A percentile compares a stretch with the other conserved stretches of the same genome.
Conservation (phyloP, 2,113 vertebrate genomes). For the Syngnathus typhle region DNA sequence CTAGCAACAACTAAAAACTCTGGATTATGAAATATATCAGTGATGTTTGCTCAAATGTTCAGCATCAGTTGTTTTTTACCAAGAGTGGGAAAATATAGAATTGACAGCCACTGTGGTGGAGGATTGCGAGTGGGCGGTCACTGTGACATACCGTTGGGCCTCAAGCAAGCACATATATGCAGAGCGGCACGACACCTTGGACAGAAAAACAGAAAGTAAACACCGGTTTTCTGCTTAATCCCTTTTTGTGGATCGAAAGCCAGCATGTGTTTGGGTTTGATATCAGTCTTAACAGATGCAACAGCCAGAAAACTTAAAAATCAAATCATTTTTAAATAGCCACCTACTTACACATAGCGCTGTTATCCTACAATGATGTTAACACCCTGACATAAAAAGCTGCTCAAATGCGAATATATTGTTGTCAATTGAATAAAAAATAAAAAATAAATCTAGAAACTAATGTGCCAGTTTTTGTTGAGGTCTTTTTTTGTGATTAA, state of each 20-base stretch:
- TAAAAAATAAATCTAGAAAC: no score
- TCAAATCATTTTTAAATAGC: background rate
- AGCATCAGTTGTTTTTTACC: background rate
- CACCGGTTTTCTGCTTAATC: slow-evolving; percentile 7
- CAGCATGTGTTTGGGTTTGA: background rate
- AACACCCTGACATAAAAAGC: background rate
- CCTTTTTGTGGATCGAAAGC: background rate
- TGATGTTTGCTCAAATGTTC: slow-evolving; percentile 5
- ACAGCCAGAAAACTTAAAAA: background rate
- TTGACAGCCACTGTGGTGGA: background rate
- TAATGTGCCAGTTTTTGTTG: no score
- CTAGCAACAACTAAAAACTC: slow-evolving; percentile 42
- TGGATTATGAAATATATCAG: slow-evolving; percentile 43
- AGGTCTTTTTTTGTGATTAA: no score
- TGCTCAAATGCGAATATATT: no score
- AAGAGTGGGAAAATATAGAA: background rate
- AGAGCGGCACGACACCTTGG: background rate
- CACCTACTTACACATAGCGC: background rate
- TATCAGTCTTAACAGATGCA: slow-evolving; percentile 7
- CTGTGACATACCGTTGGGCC: slow-evolving; percentile 8
- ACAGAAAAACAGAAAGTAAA: slow-evolving; percentile 12
- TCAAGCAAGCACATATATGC: slow-evolving; percentile 3
- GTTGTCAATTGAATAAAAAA: no score
- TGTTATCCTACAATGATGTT: background rate
- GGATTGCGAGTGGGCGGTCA: slow-evolving; percentile 2